Evolutionary conservation across 92 coral and sea anemone genomes (phyloP).

Genomic region (Phenganax stokvisi): DNA sequence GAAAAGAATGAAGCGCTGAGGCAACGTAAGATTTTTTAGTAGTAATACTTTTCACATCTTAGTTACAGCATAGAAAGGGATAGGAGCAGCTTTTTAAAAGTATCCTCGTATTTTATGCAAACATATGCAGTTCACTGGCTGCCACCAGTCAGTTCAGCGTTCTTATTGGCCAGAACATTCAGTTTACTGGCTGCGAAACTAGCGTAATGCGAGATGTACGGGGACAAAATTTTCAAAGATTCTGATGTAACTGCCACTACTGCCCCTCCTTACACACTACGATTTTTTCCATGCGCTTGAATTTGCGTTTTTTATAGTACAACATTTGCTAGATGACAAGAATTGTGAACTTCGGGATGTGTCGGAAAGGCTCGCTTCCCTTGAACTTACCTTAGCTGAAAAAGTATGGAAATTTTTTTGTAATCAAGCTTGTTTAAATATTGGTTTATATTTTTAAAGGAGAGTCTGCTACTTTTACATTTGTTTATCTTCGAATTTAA

Average conservation of each 20-base stretch:
- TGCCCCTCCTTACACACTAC: neutral
- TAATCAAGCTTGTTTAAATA: neutral
- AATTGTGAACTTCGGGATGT: constrained; percentile 59
- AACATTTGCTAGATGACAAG: constrained; percentile 11
- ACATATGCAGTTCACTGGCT: too few species aligned
- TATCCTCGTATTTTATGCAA: too few species aligned
- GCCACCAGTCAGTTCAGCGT: too few species aligned
- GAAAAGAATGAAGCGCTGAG: constrained; percentile 14
- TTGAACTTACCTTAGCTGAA: constrained; percentile 62
- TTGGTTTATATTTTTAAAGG: too few species aligned
- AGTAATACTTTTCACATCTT: neutral
- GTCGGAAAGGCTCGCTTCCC: constrained; percentile 58
- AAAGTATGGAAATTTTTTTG: constrained; percentile 48
- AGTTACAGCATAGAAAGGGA: too few species aligned
- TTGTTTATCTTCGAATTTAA: neutral
- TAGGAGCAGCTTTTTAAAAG: too few species aligned
- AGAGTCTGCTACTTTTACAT: neutral
- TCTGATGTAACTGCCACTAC: neutral
- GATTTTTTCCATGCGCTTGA: neutral
- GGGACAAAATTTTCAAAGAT: neutral
- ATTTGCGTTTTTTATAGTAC: constrained; percentile 1
- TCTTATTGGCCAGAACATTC: too few species aligned
- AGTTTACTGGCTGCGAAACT: too few species aligned
- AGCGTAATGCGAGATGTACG: too few species aligned
- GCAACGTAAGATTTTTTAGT: constrained; percentile 14